Conservation (phyloP, 2,888 invertebrate species). For the Chloromyia formosa region DNA sequence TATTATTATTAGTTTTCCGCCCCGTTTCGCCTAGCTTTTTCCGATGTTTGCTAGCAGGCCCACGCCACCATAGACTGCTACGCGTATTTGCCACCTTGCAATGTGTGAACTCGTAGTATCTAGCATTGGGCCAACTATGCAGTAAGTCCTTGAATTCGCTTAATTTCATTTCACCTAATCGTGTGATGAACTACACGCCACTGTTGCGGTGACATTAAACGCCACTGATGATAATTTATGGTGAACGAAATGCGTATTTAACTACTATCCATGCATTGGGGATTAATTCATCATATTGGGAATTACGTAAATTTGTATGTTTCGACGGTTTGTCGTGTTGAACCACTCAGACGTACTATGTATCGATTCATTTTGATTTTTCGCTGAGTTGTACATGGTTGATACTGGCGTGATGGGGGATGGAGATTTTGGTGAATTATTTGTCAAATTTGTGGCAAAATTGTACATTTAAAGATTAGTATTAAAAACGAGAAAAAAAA, state of each 20-base stretch:
- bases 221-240: conserved; percentile 35
- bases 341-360: no score
- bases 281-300: conserved; percentile 24
- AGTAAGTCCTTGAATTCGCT: conserved; percentile 40
- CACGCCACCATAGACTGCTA: background rate
- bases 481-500: no score
- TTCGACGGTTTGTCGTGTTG: no score
- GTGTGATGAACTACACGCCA: conserved; percentile 27
- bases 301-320: conserved; percentile 35
- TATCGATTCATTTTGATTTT: conserved; percentile 30
- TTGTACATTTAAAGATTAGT: no score
- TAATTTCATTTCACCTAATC: conserved; percentile 36
- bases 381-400: no score
- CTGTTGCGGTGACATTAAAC: conserved; percentile 29
- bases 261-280: conserved; percentile 24
- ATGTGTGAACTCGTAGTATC: background rate
- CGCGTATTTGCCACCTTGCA: background rate
- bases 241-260: conserved; percentile 29
- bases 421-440: no score
- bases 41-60: background rate
- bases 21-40: no score
- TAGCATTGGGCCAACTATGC: background rate
- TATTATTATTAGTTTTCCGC: no score
- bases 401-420: no score
- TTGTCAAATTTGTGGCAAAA: no score